Conservation (phyloP, 1,140 invertebrate genomes). For the Ladona fulva region DNA sequence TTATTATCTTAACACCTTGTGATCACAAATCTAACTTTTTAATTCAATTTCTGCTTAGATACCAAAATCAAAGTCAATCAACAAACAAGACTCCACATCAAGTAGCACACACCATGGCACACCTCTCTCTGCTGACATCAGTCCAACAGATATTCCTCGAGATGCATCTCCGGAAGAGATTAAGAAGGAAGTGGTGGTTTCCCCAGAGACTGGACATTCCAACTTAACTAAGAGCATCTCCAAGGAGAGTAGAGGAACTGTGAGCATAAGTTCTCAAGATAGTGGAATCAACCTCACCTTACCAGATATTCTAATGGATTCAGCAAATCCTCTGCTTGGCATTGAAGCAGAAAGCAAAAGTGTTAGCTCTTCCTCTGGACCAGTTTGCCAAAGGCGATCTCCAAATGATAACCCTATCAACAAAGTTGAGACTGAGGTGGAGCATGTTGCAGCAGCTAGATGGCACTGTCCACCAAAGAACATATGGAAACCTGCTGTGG, state of each 20-base stretch:
- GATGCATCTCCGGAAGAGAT: conserved; percentile 3
- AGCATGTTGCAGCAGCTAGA: conserved; percentile 20
- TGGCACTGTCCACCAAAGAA: conserved; percentile 72
- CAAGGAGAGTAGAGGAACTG: conserved; percentile 47
- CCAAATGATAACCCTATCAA: neutral
- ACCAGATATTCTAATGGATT: conserved; percentile 37
- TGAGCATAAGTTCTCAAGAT: conserved; percentile 61
- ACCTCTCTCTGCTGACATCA: neutral
- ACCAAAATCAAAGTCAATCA: neutral
- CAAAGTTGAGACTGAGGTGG: neutral
- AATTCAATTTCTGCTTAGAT: neutral
- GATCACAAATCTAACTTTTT: too few species aligned
- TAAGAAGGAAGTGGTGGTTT: conserved; percentile 27
- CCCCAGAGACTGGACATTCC: conserved; percentile 37
- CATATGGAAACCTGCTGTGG: conserved; percentile 70
- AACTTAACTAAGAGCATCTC: conserved; percentile 26
- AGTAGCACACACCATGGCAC: neutral
- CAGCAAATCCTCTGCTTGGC: neutral
- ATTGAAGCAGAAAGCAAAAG: neutral
- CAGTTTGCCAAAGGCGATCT: neutral
- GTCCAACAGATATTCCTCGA: neutral
- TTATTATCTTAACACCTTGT: too few species aligned
- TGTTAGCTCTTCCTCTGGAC: neutral
- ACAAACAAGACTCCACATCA: neutral
- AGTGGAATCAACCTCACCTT: conserved; percentile 66